Base-by-base conservation (phyloP, 2,888 invertebrate species). In the Amiota mariae region DNA sequence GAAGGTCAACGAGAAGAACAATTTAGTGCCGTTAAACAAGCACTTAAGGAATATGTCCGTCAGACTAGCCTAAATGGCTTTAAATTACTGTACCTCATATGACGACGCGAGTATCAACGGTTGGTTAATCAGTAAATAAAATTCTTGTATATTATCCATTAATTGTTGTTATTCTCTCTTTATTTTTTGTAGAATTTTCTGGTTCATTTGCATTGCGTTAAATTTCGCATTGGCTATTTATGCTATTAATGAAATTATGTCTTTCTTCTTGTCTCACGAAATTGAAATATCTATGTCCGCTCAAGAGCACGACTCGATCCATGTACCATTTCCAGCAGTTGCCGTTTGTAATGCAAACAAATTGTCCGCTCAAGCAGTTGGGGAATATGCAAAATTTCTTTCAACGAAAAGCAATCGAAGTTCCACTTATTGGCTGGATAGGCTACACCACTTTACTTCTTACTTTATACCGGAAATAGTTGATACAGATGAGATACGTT, bases 41-140 rank as follows among this genome's bases (percentile, higher is more conserved):
- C 89, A 3, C 72, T 82, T 8, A 81, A 83, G 9, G 88, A 88
- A 72, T 88, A 84, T 77, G 86, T 88, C 68, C 81, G 84, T 61
- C 86, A 87, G 75, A 88, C 88, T 11, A 88, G 88, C n/a, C 80
- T 88, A 12, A 87, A 87, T 75, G 89, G 88, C 8, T 89, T 88
- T 73, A 82, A 85, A 0, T 64, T 89, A 36, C 76, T 88, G 0
- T 86, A 86, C 59, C 82, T 78, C 54, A 79, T 88, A 36, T 77
- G 86, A 2, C 72, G 81, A 1, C 85, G 87, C 9, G 84, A 82
- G 49, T 79, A 85, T 75, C 86, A 88, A 70, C 80, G 88, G 85
- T 84, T 64, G 67, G 63, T 54, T n/a, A n/a, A n/a, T n/a, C 1
- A 63, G 6, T 11, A 63, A 8, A 36, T 24, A 13, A 6, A 8